Base-by-base conservation (phyloP, 1,140 invertebrate species). In the Chelonus insularis region DNA sequence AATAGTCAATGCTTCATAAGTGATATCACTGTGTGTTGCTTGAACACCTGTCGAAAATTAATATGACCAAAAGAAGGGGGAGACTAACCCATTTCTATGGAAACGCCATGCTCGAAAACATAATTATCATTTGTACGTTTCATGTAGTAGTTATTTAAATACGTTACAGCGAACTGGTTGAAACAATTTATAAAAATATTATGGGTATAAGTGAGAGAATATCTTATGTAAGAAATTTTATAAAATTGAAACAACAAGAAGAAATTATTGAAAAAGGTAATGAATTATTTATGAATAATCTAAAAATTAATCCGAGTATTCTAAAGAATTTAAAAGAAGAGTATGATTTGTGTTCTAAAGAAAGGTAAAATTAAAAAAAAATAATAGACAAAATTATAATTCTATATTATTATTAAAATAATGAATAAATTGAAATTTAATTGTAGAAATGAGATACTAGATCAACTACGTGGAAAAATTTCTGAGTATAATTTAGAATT, bases 221-320 rank as follows among this genome's bases (percentile, higher is more conserved):
- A 4, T 63, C 68, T 4, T 73, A 60, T 45, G 57, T 72, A 9
- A 75, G 73, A 43, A 63, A 72, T 9, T 60, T 78, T 18, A 50
- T 77, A 4, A 72, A 72, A 37, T 51, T 81, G 18, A 81, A 77
- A 39, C 72, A 76, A 21, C 73, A 80, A 50, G 75, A 81, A 57
- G 47, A 69, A 18, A 62, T 73, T 50, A 71, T 80, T 12, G 74
- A 77, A 36, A 81, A 73, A 41, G 72, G 67, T 9, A 45, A 81
- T 0, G 56, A 60, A 3, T 43, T 62, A n/a, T 65, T 75, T 51
- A 67, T 80, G 4, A 62, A 63, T 0, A 76, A 62, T 29, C 70
- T 76, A 62, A 80, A 74, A 60, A 58, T 72, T 32, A 63, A 72
- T n/a, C n/a, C 67, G 9, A 69, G 74, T 57, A 36, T 75, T 23